These are phyloP conservation scores for Apogon talboti DNA, from an alignment of 2,797 vertebrate species.

Conservation along the genomic window DNA sequence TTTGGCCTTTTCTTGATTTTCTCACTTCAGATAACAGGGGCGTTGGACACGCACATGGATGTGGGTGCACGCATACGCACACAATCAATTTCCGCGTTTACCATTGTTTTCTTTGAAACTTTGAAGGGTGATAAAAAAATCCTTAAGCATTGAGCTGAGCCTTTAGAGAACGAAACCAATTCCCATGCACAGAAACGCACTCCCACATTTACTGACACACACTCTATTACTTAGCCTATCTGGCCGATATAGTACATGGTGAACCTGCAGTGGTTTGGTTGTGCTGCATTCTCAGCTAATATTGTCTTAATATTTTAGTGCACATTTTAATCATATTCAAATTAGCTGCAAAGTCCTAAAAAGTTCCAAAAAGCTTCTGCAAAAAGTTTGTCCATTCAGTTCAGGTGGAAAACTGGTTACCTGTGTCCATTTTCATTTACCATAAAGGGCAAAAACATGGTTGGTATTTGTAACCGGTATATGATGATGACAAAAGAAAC, in stretches of 20 bases:
- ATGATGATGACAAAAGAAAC: too few relatives aligned
- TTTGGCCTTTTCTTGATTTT: constrained; percentile 63
- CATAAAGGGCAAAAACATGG: too few relatives aligned
- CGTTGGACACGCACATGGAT: constrained; percentile 33
- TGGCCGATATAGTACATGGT: constrained; percentile 1
- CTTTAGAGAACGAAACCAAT: background rate
- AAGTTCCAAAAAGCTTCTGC: too few relatives aligned
- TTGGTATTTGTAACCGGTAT: too few relatives aligned
- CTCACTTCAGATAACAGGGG: constrained; percentile 64
- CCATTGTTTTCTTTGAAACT: constrained; percentile 62
- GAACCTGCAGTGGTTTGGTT: constrained; percentile 27
- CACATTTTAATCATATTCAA: too few relatives aligned
- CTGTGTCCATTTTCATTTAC: too few relatives aligned
- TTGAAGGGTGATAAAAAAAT: constrained; percentile 53
- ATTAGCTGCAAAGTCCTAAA: too few relatives aligned
- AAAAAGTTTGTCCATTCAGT: too few relatives aligned
- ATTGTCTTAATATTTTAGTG: background rate
- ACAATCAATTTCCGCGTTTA: constrained; percentile 54
- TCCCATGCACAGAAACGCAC: background rate
- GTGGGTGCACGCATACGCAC: constrained; percentile 7
- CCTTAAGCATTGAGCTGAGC: constrained; percentile 38
- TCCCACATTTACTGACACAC: background rate
- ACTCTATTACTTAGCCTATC: constrained; percentile 12
- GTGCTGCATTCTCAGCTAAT: constrained; percentile 43
- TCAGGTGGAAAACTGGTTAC: too few relatives aligned